These are phyloP conservation scores for Arrhopalites spinosus DNA, from an alignment of 2,888 invertebrate species.

Conservation along the genomic window DNA sequence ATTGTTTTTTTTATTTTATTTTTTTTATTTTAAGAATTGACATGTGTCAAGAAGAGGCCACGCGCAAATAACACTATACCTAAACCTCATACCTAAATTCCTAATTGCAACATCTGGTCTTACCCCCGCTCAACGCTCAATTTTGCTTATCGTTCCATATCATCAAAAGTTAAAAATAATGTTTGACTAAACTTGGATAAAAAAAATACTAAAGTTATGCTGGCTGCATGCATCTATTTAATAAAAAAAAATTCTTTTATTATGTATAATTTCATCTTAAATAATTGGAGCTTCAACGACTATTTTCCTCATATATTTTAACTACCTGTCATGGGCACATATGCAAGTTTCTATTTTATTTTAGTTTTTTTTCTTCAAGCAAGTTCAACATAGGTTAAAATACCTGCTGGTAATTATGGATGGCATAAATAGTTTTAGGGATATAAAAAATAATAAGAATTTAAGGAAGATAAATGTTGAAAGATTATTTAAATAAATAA, in stretches of 20 bases:
- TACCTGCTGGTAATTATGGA: too few relatives aligned
- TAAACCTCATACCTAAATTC: constrained; percentile 25
- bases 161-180: constrained; percentile 16
- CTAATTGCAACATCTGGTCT: constrained; percentile 37
- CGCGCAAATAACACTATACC: constrained; percentile 35
- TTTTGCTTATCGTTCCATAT: constrained; percentile 16
- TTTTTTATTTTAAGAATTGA: constrained; percentile 10
- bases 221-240: constrained; percentile 10
- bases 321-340: too few relatives aligned
- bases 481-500: neutral
- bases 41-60: constrained; percentile 40
- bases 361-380: too few relatives aligned
- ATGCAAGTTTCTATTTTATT: too few relatives aligned
- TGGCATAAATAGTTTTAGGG: neutral
- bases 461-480: neutral
- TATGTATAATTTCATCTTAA: neutral
- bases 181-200: neutral
- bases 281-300: neutral
- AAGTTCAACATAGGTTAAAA: too few relatives aligned
- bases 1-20: neutral
- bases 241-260: constrained; percentile 12
- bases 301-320: too few relatives aligned
- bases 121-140: neutral
- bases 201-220: constrained; percentile 15
- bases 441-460: neutral